A percentile compares a stretch with the other conserved stretches of the same genome.
Conservation (phyloP, 2,797 vertebrate genomes). For the Craterocephalus amniculus region DNA sequence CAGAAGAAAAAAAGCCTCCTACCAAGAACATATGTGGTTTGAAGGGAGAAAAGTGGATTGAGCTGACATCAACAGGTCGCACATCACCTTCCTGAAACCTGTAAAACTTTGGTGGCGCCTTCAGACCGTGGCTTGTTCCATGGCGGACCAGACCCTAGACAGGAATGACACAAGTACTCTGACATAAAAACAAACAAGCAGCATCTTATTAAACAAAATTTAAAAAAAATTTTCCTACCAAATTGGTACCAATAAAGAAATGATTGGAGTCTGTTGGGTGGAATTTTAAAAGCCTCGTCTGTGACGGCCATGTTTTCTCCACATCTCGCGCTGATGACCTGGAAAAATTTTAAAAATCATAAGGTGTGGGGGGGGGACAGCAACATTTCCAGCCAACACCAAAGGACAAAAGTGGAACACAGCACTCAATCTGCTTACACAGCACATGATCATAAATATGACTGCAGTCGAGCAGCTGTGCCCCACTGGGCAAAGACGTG, state of each 20-base stretch:
- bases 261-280: conserved; percentile 89
- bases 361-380: conserved; percentile 40
- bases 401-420: conserved; percentile 30
- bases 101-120: conserved; percentile 87
- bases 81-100: conserved; percentile 74
- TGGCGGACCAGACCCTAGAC: conserved; percentile 89
- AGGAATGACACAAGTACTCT: conserved; percentile 8
- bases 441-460: conserved; percentile 27
- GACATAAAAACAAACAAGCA: neutral
- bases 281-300: conserved; percentile 87
- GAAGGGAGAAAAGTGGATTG: conserved; percentile 91
- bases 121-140: conserved; percentile 87
- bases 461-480: conserved; percentile 63
- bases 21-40: conserved; percentile 91
- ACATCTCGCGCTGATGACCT: conserved; percentile 61
- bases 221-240: conserved; percentile 80
- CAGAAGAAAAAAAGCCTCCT: conserved; percentile 49
- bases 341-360: neutral
- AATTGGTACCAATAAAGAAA: conserved; percentile 91
- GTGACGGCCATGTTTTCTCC: conserved; percentile 66
- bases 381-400: conserved; percentile 34
- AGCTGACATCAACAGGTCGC: conserved; percentile 82
- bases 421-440: conserved; percentile 23
- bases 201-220: neutral
- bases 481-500: conserved; percentile 42